Evolutionary conservation across 2,113 vertebrate species (phyloP), one percentile per base, ranked within the genome.

Genomic region (Bolborhynchus lineola): DNA sequence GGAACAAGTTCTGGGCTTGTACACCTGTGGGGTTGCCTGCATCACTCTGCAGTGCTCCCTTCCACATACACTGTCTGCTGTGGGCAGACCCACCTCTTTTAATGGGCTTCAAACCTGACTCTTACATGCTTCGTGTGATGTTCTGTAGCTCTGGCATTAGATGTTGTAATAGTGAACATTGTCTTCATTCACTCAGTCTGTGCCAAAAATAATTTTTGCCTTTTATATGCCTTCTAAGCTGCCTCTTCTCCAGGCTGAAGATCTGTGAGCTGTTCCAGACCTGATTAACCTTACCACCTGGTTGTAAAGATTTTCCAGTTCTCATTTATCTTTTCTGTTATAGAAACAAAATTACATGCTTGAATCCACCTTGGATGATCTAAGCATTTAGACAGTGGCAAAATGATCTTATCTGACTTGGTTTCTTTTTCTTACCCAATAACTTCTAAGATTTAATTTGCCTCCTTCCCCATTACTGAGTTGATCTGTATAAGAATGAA

Each of bases 111-210:
- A 74, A 37, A 49, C 12, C 13, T 78, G 60, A 3, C 33, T 88
- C 35, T 39, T 55, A 7, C 0, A 1, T 64, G 19, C 39, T 74
- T 70, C 0, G 0, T 20, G 16, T 17, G 39, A 60, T 28, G 28
- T 13, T 55, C 42, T 76, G 35, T n/a, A 60, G 49, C 42, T 77
- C 39, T 84, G 60, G 14, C 55, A 44, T 29, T 80, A 70, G 31
- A 17, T 4, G 2, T 53, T 16, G 31, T 26, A 39, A 62, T 39
- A 11, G 24, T 41, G 9, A 82, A 39, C 11, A 35, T 21, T 60
- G 18, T 33, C 35, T 60, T 7, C 5, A 5, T 77, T 63, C 26
- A 33, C 33, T 4, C 63, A 59, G 3, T 16, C n/a, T 68, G n/a
- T 57, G 19, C 6, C 29, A 86, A 11, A 60, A 82, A 91, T 11